These are phyloP conservation scores for Drosophila nr. medialis DNA, from an alignment of 2,888 invertebrate genomes.

Conservation along the genomic window DNA sequence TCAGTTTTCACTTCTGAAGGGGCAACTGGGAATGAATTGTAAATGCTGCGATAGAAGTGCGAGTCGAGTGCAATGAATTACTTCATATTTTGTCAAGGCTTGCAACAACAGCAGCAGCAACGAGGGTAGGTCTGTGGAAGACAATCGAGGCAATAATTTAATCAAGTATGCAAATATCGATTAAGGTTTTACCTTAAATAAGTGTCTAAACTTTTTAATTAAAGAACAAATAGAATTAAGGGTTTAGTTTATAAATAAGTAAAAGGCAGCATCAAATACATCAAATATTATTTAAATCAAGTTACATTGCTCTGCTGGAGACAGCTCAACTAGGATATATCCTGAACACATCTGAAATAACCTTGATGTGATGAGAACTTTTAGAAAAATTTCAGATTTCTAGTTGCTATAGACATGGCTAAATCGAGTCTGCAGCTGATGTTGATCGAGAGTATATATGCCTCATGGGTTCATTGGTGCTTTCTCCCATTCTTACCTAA, in stretches of 20 bases:
- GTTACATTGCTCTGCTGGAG: neutral
- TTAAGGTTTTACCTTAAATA: neutral
- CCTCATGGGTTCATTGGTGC: neutral
- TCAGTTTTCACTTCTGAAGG: constrained; percentile 49
- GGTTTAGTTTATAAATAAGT: neutral
- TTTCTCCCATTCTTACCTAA: neutral
- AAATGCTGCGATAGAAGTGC: neutral
- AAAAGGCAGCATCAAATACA: too few species aligned
- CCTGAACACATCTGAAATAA: neutral
- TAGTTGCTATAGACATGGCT: neutral
- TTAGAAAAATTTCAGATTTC: neutral
- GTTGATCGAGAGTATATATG: neutral
- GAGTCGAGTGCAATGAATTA: constrained; percentile 66
- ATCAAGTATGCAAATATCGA: neutral
- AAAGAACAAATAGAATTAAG: neutral
- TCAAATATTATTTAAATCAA: neutral
- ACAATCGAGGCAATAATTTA: neutral
- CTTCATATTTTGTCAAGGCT: constrained; percentile 65
- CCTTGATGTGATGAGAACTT: neutral
- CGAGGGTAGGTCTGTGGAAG: constrained; percentile 35
- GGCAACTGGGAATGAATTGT: constrained; percentile 9
- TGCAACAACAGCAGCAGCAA: neutral
- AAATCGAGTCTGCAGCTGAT: neutral
- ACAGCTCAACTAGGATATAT: neutral
- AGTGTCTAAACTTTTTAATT: neutral